phyloP scores from a whole-genome alignment of 2,113 vertebrate genomes.

The Formicarius rufipectus region DNA sequence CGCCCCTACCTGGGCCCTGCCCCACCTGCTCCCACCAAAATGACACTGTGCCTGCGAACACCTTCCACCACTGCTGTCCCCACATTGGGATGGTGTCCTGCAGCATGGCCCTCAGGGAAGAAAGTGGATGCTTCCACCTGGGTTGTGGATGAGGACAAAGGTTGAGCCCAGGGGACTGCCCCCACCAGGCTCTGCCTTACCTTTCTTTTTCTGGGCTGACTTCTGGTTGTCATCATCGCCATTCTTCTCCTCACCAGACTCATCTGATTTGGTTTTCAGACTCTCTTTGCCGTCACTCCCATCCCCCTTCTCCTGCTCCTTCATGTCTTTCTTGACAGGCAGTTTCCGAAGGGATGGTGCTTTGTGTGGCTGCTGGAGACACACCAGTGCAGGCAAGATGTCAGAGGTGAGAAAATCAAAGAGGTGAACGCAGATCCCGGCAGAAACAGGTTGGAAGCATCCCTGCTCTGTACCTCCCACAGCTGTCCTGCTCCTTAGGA shows the following conservation, averaged over 20 bases:
- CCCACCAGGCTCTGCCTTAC: conserved; percentile 59
- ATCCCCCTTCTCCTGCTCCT: conserved; percentile 91
- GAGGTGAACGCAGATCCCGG: not conserved
- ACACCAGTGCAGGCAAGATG: not conserved
- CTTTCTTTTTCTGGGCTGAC: conserved; percentile 92
- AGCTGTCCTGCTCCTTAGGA: not conserved
- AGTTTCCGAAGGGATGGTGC: conserved; percentile 80
- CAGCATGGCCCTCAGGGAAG: not conserved
- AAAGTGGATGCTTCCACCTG: not conserved
- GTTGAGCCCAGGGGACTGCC: not conserved
- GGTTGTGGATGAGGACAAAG: accelerated
- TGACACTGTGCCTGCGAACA: not conserved
- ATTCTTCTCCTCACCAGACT: conserved; percentile 96
- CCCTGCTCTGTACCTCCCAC: not conserved
- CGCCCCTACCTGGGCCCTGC: not conserved
- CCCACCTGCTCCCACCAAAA: not conserved
- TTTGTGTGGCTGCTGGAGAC: conserved; percentile 69
- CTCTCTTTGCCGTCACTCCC: conserved; percentile 91
- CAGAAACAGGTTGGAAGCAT: not conserved
- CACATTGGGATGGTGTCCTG: accelerated
- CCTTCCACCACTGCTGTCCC: not conserved
- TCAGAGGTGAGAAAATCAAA: not conserved
- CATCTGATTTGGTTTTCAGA: conserved; percentile 91
- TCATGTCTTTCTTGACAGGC: conserved; percentile 85
- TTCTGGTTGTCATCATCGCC: conserved; percentile 91